phyloP scores from a whole-genome alignment of 1,140 invertebrate genomes.

The Manduca sexta region DNA sequence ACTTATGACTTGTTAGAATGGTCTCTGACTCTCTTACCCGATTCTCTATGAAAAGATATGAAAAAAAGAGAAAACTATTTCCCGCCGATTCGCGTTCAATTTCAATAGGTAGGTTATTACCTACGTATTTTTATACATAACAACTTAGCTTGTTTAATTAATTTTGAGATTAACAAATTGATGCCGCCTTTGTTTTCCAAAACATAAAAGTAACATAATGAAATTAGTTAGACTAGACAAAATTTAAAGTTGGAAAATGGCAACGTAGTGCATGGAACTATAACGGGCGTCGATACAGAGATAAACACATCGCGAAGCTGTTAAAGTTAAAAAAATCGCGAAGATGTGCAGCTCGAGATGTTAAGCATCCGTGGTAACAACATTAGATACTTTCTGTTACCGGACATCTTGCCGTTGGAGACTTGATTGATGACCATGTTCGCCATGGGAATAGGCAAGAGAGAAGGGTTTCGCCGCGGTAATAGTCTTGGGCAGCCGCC shows the following conservation, averaged over 20 bases:
- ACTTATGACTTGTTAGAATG: no score
- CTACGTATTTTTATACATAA: no score
- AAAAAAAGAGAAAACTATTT: no score
- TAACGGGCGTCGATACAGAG: slow-evolving; percentile 98
- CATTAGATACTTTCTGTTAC: slow-evolving; percentile 97
- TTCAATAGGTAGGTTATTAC: no score
- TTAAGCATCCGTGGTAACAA: slow-evolving; percentile 98
- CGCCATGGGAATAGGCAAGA: slow-evolving; percentile 94
- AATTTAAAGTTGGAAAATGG: slow-evolving; percentile 99
- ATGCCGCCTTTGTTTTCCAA: slow-evolving; percentile 34
- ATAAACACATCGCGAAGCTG: slow-evolving; percentile 99
- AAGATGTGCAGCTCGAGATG: slow-evolving; percentile 94
- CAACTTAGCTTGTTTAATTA: slow-evolving; percentile 43
- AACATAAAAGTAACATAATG: slow-evolving; percentile 47
- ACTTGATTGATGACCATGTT: slow-evolving; percentile 97
- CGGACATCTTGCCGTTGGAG: slow-evolving; percentile 95
- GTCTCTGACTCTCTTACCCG: no score
- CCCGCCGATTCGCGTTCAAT: no score
- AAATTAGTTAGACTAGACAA: slow-evolving; percentile 91
- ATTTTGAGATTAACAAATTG: slow-evolving; percentile 52
- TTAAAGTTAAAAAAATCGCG: slow-evolving; percentile 98
- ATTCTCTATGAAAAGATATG: no score
- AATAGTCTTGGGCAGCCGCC: slow-evolving; percentile 63
- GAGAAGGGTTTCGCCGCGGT: slow-evolving; percentile 81
- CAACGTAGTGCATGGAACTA: slow-evolving; percentile 97